Evolutionary conservation across 2,797 vertebrate species (phyloP).

Genomic region (Cuculus canorus): DNA sequence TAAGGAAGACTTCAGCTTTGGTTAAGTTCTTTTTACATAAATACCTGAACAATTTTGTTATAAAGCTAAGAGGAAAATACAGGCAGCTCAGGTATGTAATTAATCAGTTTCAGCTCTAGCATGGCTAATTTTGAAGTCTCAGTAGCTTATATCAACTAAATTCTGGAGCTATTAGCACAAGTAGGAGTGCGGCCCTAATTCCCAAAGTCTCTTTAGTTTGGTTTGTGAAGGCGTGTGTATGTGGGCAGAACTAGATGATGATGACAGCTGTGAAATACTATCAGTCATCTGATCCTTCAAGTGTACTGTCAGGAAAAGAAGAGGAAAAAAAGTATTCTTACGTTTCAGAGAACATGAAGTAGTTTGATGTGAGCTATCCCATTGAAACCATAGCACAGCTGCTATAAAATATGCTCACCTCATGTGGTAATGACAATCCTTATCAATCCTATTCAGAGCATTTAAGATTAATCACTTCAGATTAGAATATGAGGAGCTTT

Average conservation of each 20-base stretch:
- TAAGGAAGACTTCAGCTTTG: background rate
- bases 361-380: background rate
- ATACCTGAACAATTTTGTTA: accelerated
- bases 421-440: background rate
- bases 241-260: background rate
- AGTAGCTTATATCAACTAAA: background rate
- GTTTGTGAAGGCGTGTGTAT: background rate
- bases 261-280: background rate
- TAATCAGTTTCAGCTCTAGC: background rate
- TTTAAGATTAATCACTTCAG: slow-evolving; percentile 3
- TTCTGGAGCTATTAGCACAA: background rate
- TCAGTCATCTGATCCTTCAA: background rate
- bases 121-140: background rate
- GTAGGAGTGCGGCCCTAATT: background rate
- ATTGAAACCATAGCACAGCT: background rate
- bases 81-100: background rate
- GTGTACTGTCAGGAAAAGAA: background rate
- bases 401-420: background rate
- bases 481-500: background rate
- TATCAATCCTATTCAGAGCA: background rate
- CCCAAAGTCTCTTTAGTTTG: background rate
- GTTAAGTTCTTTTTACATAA: background rate
- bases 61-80: background rate
- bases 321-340: background rate
- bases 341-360: background rate